Evolutionary conservation across 2,888 invertebrate genomes (phyloP).

Genomic region (Penaeus monodon): DNA sequence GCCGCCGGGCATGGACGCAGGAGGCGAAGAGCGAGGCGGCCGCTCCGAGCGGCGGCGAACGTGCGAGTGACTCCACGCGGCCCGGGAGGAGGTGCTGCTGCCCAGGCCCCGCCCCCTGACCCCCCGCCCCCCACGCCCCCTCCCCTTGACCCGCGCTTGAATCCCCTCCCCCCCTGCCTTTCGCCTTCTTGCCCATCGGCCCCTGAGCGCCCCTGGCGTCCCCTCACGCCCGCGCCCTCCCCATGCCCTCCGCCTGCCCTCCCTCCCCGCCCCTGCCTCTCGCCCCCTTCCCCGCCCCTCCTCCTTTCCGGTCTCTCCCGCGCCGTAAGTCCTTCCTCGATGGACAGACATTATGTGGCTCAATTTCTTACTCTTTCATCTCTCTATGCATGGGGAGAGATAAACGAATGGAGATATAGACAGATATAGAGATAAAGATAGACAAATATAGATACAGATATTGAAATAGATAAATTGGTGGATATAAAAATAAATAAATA

Average conservation of each 20-base stretch:
- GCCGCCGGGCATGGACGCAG: conserved; percentile 51
- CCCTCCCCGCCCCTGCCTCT: not conserved
- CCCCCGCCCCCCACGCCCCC: not conserved
- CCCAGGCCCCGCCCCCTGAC: conserved; percentile 10
- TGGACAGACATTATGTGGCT: no score
- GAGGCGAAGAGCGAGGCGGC: conserved; percentile 35
- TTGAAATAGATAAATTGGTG: no score
- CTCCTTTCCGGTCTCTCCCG: not conserved
- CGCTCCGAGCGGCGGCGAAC: conserved; percentile 5
- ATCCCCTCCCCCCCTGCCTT: not conserved
- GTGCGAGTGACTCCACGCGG: conserved; percentile 10
- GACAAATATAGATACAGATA: no score
- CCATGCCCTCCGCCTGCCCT: not conserved
- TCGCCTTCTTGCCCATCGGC: not conserved
- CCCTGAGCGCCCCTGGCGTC: not conserved
- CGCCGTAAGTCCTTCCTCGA: not conserved
- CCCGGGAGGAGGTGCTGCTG: not conserved
- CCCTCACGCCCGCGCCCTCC: conserved; percentile 6
- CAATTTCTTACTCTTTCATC: no score
- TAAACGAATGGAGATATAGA: no score
- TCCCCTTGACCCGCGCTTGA: not conserved
- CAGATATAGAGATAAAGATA: no score
- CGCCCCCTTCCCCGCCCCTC: not conserved
- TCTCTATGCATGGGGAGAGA: no score
- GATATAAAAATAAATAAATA: no score